phyloP scores from a whole-genome alignment of 2,113 vertebrate genomes.

The Ophthalmolycus amberensis region DNA sequence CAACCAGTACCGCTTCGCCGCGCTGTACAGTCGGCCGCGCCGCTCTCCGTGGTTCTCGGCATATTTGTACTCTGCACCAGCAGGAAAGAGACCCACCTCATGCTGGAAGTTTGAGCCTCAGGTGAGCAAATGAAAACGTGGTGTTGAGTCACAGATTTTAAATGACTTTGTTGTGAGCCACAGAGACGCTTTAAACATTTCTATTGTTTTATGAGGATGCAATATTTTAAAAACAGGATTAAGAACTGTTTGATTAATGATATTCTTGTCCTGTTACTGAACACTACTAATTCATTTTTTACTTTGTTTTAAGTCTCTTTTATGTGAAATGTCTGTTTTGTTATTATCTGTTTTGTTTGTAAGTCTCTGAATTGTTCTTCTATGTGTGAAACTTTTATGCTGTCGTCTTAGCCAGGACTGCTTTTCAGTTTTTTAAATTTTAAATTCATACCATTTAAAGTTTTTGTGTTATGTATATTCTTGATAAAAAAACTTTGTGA shows the following conservation, averaged over 20 bases:
- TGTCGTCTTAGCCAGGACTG: no score
- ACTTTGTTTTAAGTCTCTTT: neutral
- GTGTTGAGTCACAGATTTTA: neutral
- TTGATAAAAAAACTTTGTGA: neutral
- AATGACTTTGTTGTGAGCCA: neutral
- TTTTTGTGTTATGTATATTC: neutral
- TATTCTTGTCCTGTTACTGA: no score
- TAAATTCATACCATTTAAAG: neutral
- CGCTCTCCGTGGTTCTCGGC: slow-evolving; percentile 79
- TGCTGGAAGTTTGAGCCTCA: slow-evolving; percentile 82
- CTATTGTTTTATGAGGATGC: neutral
- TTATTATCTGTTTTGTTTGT: neutral
- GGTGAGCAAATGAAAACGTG: slow-evolving; percentile 49
- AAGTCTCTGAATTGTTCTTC: neutral
- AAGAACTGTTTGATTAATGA: no score
- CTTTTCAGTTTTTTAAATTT: no score
- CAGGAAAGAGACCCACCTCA: slow-evolving; percentile 66
- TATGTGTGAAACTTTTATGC: neutral
- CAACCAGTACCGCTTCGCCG: slow-evolving; percentile 75
- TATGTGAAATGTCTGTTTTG: neutral
- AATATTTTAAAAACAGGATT: no score
- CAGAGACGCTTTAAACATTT: neutral
- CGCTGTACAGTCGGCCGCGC: slow-evolving; percentile 71
- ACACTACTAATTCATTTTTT: no score
- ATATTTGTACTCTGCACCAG: slow-evolving; percentile 59